These are phyloP conservation scores for Lottia scabra DNA, from an alignment of 2,888 invertebrate genomes.

Conservation along the genomic window DNA sequence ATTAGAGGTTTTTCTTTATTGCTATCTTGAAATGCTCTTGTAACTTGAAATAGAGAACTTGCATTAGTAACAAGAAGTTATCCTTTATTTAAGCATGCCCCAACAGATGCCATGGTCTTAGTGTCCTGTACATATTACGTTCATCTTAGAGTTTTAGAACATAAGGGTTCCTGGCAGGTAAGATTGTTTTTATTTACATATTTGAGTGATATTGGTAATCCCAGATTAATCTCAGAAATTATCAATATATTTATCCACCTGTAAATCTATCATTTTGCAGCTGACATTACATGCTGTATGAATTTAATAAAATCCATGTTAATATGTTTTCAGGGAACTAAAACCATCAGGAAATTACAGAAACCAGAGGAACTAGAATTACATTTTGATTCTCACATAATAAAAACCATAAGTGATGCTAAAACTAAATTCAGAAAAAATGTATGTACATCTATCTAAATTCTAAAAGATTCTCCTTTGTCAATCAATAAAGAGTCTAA, in stretches of 20 bases:
- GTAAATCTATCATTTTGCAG: no score
- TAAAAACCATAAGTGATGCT: constrained; percentile 69
- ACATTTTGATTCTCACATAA: constrained; percentile 70
- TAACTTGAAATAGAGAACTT: no score
- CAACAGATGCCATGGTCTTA: constrained; percentile 71
- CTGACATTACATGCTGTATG: no score
- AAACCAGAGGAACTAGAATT: constrained; percentile 71
- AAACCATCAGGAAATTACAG: constrained; percentile 44
- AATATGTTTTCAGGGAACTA: constrained; percentile 47
- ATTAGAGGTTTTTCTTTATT: no score
- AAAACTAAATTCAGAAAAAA: constrained; percentile 63
- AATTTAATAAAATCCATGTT: neutral
- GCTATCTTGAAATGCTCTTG: no score
- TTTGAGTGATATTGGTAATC: no score
- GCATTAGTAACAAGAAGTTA: no score
- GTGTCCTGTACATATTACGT: constrained; percentile 66
- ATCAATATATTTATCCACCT: no score
- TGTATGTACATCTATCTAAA: constrained; percentile 50
- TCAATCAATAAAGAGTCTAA: no score
- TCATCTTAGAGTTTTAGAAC: constrained; percentile 43
- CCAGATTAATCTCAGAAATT: no score
- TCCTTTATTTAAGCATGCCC: constrained; percentile 66
- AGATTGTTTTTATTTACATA: neutral
- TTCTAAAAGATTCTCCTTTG: no score
- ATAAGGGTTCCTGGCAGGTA: constrained; percentile 58